Evolutionary conservation across 2,113 vertebrate species (phyloP).

Genomic region (Calyptommatus sinebrachiatus): DNA sequence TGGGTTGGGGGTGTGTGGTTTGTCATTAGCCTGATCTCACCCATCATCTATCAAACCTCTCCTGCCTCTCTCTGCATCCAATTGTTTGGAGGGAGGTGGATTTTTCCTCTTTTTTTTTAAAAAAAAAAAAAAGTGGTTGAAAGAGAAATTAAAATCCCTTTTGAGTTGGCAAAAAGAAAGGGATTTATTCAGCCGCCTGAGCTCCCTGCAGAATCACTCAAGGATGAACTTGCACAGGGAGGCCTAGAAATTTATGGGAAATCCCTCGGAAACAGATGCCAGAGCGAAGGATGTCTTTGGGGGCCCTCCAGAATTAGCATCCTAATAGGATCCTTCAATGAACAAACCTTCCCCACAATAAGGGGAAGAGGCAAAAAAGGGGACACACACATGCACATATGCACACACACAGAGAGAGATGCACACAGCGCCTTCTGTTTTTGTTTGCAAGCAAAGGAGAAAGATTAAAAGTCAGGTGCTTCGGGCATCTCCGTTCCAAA

Average conservation of each 20-base stretch:
- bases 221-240: conserved; percentile 12
- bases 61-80: neutral
- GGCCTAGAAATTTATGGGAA: conserved; percentile 34
- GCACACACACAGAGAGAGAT: too few species aligned
- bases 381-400: conserved; percentile 21
- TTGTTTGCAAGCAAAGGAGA: conserved; percentile 16
- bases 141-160: neutral
- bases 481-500: neutral
- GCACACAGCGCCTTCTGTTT: conserved; percentile 41
- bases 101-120: neutral
- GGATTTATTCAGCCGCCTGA: conserved; percentile 33
- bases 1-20: too few species aligned
- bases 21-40: too few species aligned
- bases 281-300: conserved; percentile 55
- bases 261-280: conserved; percentile 23
- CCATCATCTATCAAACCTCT: neutral
- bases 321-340: conserved; percentile 46
- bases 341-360: conserved; percentile 26
- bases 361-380: neutral
- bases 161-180: conserved; percentile 3
- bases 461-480: neutral
- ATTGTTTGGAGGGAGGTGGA: neutral
- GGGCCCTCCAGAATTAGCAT: conserved; percentile 56
- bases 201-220: conserved; percentile 15
- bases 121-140: neutral